These are phyloP conservation scores for Yasuhikotakia modesta DNA, from an alignment of 2,797 vertebrate genomes.

Conservation along the genomic window DNA sequence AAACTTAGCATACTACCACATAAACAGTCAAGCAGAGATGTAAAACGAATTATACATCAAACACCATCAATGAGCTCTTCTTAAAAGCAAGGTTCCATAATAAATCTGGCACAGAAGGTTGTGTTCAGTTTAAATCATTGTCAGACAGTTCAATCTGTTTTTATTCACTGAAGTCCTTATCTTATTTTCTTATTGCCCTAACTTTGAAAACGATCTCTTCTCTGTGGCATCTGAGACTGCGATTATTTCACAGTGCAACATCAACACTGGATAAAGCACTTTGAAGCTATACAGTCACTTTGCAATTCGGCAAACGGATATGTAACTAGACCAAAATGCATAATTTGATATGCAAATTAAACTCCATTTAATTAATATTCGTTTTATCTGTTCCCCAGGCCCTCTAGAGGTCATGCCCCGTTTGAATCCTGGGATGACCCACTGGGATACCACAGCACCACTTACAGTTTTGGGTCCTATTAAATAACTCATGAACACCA, in stretches of 20 bases:
- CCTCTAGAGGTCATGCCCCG: slow-evolving; percentile 7
- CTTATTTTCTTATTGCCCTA: neutral
- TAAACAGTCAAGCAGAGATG: slow-evolving; percentile 18
- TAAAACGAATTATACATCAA: slow-evolving; percentile 14
- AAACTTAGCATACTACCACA: neutral
- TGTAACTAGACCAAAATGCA: slow-evolving; percentile 8
- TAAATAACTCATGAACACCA: slow-evolving; percentile 1
- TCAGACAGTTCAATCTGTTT: slow-evolving; percentile 17
- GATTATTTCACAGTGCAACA: slow-evolving; percentile 3
- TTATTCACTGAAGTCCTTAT: neutral
- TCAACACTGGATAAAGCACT: slow-evolving; percentile 16
- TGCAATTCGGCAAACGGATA: slow-evolving; percentile 24
- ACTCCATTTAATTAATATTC: slow-evolving; percentile 29
- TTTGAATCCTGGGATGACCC: neutral
- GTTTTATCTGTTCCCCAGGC: slow-evolving; percentile 6
- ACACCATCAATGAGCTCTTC: neutral
- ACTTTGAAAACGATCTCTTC: slow-evolving; percentile 3
- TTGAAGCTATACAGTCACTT: slow-evolving; percentile 20
- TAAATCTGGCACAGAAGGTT: slow-evolving; percentile 2
- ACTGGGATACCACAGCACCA: slow-evolving; percentile 3
- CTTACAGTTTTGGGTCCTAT: slow-evolving; percentile 23
- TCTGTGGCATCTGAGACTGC: slow-evolving; percentile 7
- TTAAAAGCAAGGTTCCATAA: slow-evolving; percentile 23
- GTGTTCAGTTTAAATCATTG: slow-evolving; percentile 16
- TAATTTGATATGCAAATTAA: slow-evolving; percentile 23